Conservation (phyloP, 2,797 vertebrate species). For the Gallinago stenura region DNA sequence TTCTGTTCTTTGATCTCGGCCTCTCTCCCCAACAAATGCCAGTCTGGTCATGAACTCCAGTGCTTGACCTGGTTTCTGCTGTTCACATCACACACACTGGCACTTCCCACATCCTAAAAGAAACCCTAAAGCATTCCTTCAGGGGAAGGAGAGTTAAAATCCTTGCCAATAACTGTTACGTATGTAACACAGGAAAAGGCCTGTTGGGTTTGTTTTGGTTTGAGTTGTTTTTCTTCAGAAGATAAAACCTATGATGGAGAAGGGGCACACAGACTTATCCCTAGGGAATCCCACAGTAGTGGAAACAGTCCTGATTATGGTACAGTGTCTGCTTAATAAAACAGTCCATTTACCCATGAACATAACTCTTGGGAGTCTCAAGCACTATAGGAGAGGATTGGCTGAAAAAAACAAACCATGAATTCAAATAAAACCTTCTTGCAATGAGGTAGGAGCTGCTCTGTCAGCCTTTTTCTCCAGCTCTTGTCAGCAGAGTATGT, state of each 20-base stretch:
- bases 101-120: constrained; percentile 15
- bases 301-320: not conserved
- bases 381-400: not conserved
- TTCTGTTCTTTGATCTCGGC: not conserved
- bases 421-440: not conserved
- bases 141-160: constrained; percentile 11
- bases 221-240: not conserved
- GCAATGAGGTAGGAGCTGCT: not conserved
- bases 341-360: not conserved
- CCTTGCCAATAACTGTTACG: not conserved
- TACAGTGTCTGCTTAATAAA: not conserved
- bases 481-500: not conserved
- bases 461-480: not conserved
- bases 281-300: not conserved
- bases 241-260: not conserved
- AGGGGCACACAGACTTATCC: not conserved
- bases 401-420: not conserved
- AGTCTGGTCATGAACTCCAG: not conserved
- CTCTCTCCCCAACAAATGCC: not conserved
- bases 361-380: not conserved
- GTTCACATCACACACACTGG: not conserved
- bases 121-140: not conserved
- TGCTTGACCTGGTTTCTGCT: constrained; percentile 2
- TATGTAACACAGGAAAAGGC: not conserved
- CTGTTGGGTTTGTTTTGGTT: not conserved